A percentile compares a stretch with the other conserved stretches of the same genome.
These are phyloP conservation scores for Palaemon carinicauda DNA, from an alignment of 1,140 invertebrate species.

Conservation along the genomic window DNA sequence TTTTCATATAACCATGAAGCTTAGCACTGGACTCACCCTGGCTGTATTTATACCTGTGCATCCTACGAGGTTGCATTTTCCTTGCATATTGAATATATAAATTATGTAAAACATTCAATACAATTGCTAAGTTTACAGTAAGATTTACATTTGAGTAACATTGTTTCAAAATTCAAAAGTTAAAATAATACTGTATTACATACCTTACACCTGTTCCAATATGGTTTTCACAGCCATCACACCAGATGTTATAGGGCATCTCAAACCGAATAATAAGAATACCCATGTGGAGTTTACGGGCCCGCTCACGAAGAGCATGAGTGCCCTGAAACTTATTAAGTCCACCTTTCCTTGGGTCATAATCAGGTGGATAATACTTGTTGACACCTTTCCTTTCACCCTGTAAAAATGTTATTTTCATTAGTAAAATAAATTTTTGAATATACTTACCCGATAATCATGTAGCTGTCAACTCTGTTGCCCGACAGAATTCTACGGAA, in stretches of 20 bases:
- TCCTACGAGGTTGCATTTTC: too few relatives aligned
- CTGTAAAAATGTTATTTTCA: slow-evolving; percentile 63
- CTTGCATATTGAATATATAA: too few relatives aligned
- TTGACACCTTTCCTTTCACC: slow-evolving; percentile 98
- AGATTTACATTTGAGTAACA: neutral
- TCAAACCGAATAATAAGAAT: slow-evolving; percentile 99
- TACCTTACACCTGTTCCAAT: slow-evolving; percentile 97
- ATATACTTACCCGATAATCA: too few relatives aligned
- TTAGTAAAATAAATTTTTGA: too few relatives aligned
- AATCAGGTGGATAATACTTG: slow-evolving; percentile 98
- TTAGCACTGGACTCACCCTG: too few relatives aligned
- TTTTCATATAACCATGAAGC: too few relatives aligned
- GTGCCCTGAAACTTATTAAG: slow-evolving; percentile 92
- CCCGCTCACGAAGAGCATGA: slow-evolving; percentile 94
- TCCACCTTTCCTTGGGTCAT: slow-evolving; percentile 90
- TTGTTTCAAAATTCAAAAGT: neutral
- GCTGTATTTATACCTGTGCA: too few relatives aligned
- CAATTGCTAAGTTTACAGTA: too few relatives aligned
- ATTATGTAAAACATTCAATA: too few relatives aligned
- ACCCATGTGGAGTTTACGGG: slow-evolving; percentile 91
- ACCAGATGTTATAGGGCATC: slow-evolving; percentile 99
- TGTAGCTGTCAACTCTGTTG: too few relatives aligned
- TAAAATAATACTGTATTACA: slow-evolving; percentile 19
- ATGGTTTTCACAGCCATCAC: slow-evolving; percentile 96
- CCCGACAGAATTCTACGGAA: too few relatives aligned